phyloP scores from a whole-genome alignment of 2,888 invertebrate species.

The Trichopria drosophilae region DNA sequence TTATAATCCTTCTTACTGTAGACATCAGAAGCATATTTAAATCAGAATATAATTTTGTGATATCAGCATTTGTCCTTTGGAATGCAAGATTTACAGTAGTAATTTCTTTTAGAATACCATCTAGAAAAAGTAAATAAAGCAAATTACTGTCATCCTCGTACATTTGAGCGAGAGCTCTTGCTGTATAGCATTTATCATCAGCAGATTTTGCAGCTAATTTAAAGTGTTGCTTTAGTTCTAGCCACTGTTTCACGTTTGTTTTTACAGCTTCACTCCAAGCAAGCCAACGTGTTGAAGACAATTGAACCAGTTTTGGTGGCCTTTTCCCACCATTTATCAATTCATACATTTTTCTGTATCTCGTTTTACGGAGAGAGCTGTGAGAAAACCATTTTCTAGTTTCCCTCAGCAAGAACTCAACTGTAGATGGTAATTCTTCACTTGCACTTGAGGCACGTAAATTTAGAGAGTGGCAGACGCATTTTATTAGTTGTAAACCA shows the following conservation, averaged over 20 bases:
- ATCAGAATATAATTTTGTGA: constrained; percentile 28
- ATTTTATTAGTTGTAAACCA: constrained; percentile 31
- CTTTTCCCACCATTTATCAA: constrained; percentile 29
- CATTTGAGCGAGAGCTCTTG: constrained; percentile 32
- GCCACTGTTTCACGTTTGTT: constrained; percentile 38
- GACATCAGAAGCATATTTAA: constrained; percentile 24
- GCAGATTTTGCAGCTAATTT: constrained; percentile 16
- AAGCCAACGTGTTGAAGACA: constrained; percentile 40
- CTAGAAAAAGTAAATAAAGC: constrained; percentile 37
- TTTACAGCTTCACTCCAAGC: constrained; percentile 36
- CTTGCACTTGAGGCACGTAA: constrained; percentile 8
- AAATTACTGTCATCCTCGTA: constrained; percentile 32
- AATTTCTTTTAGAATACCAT: constrained; percentile 34
- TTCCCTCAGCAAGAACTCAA: background rate
- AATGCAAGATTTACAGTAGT: constrained; percentile 31
- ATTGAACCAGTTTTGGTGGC: constrained; percentile 31
- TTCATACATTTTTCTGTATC: too few species aligned
- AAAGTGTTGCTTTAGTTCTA: constrained; percentile 38
- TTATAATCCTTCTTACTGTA: constrained; percentile 24
- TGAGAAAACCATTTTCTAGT: constrained; percentile 2
- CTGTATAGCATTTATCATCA: constrained; percentile 35
- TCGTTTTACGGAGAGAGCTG: constrained; percentile 6
- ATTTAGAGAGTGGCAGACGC: constrained; percentile 35
- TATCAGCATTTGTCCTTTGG: constrained; percentile 32
- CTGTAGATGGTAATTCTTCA: background rate